Conservation (phyloP, 30 jellyfish, hydroid and myxozoan genomes). For the Turritopsis dohrnii region DNA sequence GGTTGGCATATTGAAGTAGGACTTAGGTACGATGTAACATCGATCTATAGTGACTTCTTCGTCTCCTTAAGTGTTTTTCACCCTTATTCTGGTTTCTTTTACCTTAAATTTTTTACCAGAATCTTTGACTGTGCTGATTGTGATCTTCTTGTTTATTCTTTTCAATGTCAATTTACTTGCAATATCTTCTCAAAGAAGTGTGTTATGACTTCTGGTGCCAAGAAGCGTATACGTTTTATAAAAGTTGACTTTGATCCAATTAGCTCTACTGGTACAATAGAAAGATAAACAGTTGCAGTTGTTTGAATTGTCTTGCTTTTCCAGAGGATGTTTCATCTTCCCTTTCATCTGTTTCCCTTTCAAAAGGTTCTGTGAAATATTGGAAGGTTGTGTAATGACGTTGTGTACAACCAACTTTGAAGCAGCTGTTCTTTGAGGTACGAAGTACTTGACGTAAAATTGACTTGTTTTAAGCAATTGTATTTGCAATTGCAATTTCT, state of each 20-base stretch:
- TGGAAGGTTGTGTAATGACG: slow-evolving; percentile 3
- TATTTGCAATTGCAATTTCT: neutral
- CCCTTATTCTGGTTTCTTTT: neutral
- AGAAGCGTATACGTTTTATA: slow-evolving; percentile 12
- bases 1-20: slow-evolving; percentile 14
- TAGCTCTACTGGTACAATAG: slow-evolving; percentile 11
- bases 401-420: neutral
- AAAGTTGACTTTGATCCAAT: neutral
- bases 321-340: neutral
- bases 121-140: slow-evolving; percentile 17
- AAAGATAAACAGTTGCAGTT: neutral
- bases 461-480: neutral
- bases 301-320: neutral
- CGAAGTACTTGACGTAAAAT: neutral
- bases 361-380: neutral
- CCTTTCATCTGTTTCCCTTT: neutral
- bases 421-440: slow-evolving; percentile 4
- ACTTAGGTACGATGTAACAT: neutral
- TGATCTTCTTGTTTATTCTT: neutral
- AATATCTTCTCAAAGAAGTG: neutral
- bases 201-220: slow-evolving; percentile 7
- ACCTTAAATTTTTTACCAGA: neutral
- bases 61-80: neutral
- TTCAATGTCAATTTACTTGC: neutral
- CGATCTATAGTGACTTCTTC: neutral